A percentile compares a stretch with the other conserved stretches of the same genome.
These are phyloP conservation scores for Mesopsocus fuscifrons DNA, from an alignment of 2,888 invertebrate species.

Conservation along the genomic window DNA sequence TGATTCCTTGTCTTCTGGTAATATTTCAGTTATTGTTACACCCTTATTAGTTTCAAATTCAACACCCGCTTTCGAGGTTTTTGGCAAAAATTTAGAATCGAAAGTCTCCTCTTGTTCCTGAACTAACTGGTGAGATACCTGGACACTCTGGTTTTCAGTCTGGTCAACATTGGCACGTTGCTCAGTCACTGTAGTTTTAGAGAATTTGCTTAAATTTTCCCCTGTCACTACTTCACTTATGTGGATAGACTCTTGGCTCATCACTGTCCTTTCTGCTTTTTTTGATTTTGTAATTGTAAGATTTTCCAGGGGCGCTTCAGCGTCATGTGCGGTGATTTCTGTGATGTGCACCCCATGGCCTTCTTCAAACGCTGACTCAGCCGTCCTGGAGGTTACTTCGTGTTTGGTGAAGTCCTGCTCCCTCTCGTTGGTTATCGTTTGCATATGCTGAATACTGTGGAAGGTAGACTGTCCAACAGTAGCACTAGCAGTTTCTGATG, in stretches of 20 bases:
- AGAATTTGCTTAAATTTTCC: slow-evolving; percentile 18
- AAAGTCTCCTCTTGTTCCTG: slow-evolving; percentile 22
- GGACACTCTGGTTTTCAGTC: slow-evolving; percentile 20
- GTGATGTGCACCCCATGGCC: slow-evolving; percentile 25
- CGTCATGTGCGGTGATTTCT: slow-evolving; percentile 25
- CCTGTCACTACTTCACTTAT: slow-evolving; percentile 25
- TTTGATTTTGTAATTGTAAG: slow-evolving; percentile 23
- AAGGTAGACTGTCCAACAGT: slow-evolving; percentile 22
- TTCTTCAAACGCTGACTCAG: slow-evolving; percentile 23
- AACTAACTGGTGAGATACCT: slow-evolving; percentile 19
- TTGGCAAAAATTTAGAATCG: slow-evolving; percentile 17
- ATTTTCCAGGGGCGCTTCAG: slow-evolving; percentile 25
- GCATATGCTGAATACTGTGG: slow-evolving; percentile 15
- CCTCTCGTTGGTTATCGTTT: slow-evolving; percentile 20
- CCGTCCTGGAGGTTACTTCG: slow-evolving; percentile 22
- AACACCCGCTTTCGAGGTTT: slow-evolving; percentile 17
- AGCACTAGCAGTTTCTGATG: neutral
- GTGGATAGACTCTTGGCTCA: slow-evolving; percentile 24
- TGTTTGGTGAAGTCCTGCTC: slow-evolving; percentile 13
- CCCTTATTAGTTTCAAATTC: slow-evolving; percentile 21
- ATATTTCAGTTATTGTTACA: slow-evolving; percentile 23
- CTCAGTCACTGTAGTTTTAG: slow-evolving; percentile 12
- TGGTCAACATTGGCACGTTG: slow-evolving; percentile 19
- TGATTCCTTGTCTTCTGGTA: slow-evolving; percentile 18
- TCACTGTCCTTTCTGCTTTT: slow-evolving; percentile 24